A percentile compares a stretch with the other conserved stretches of the same genome.
phyloP scores from a whole-genome alignment of 2,888 invertebrate species.

The Agrochola macilenta region DNA sequence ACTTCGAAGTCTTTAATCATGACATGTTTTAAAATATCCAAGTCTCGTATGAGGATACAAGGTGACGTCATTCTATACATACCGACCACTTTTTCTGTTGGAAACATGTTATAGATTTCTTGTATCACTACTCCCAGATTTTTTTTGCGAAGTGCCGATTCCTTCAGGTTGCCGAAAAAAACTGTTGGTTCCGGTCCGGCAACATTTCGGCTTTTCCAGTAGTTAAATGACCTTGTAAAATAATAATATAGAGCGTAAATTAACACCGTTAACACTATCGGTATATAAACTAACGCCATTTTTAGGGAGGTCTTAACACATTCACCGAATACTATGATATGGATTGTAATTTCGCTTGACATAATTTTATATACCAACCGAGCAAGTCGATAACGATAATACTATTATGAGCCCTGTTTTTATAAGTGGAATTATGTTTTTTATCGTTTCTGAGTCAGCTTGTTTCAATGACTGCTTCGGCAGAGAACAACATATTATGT shows the following conservation, averaged over 20 bases:
- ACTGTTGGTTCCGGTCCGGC: conserved; percentile 70
- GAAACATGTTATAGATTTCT: conserved; percentile 62
- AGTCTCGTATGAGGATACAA: conserved; percentile 74
- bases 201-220: conserved; percentile 76
- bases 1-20: conserved; percentile 79
- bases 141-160: conserved; percentile 52
- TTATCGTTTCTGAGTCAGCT: not conserved
- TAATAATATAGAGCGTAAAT: conserved; percentile 68
- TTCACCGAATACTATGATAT: not conserved
- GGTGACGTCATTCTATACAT: conserved; percentile 77
- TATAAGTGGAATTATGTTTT: not conserved
- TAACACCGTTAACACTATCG: conserved; percentile 38
- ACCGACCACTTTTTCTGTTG: conserved; percentile 79
- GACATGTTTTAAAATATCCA: conserved; percentile 77
- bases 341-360: conserved; percentile 3
- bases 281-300: conserved; percentile 36
- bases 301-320: conserved; percentile 9
- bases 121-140: conserved; percentile 30
- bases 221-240: conserved; percentile 74
- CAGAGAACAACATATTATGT: not conserved
- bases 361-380: conserved; percentile 37
- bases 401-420: not conserved
- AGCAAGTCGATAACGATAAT: not conserved
- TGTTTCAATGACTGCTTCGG: not conserved
- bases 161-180: conserved; percentile 75